Evolutionary conservation across 1,140 invertebrate species (phyloP).

Genomic region (Papilio helenus): DNA sequence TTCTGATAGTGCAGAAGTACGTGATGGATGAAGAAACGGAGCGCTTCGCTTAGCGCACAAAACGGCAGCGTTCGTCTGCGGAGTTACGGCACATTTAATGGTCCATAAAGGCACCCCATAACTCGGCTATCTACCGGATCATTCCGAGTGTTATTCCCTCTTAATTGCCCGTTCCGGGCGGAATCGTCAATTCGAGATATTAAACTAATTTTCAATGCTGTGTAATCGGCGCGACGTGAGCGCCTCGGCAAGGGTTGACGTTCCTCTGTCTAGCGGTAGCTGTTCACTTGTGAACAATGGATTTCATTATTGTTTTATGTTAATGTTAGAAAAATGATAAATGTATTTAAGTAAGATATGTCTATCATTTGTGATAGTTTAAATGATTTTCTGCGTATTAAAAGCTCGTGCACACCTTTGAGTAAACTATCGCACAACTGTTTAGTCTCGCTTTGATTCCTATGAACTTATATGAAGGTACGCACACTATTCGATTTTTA

Average conservation of each 20-base stretch:
- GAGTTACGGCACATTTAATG: conserved; percentile 58
- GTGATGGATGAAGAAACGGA: conserved; percentile 1
- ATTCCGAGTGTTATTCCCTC: conserved; percentile 76
- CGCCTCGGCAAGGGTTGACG: conserved; percentile 18
- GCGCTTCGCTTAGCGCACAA: conserved; percentile 10
- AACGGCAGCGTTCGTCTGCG: conserved; percentile 22
- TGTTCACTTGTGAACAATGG: not conserved
- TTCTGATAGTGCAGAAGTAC: not conserved
- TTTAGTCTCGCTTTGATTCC: no score
- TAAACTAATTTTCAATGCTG: conserved; percentile 81
- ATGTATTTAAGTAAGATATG: not conserved
- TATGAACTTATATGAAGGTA: no score
- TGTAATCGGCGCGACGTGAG: conserved; percentile 71
- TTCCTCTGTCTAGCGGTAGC: not conserved
- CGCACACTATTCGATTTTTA: no score
- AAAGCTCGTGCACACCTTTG: no score
- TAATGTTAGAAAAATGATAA: not conserved
- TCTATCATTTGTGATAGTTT: no score
- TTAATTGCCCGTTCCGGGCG: conserved; percentile 77
- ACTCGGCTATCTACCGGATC: conserved; percentile 74
- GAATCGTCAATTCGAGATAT: conserved; percentile 79
- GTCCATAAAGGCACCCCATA: conserved; percentile 78
- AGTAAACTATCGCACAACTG: no score
- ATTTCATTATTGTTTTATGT: conserved; percentile 6
- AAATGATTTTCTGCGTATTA: no score